These are phyloP conservation scores for Musca domestica DNA, from an alignment of 1,140 invertebrate genomes.

Conservation along the genomic window DNA sequence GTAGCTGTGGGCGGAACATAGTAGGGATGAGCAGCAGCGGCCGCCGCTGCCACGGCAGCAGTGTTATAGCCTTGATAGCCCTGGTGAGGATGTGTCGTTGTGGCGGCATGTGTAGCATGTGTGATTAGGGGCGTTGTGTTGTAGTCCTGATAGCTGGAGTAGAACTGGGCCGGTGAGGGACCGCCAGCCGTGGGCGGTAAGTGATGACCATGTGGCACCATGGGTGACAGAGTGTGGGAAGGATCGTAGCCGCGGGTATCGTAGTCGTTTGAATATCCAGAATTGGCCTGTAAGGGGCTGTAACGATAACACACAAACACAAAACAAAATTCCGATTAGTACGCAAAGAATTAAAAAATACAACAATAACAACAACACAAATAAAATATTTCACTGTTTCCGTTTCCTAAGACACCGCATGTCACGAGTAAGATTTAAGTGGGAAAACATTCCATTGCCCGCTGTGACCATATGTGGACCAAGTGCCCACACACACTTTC, in stretches of 20 bases:
- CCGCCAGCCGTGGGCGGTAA: conserved; percentile 22
- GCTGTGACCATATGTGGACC: conserved; percentile 23
- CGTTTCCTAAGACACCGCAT: background rate
- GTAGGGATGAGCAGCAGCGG: conserved; percentile 1
- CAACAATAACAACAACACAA: background rate
- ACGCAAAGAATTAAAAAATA: background rate
- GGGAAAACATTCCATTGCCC: background rate
- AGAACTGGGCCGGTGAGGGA: conserved; percentile 29
- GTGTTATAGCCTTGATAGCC: conserved; percentile 13
- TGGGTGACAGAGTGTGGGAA: background rate
- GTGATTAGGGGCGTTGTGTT: conserved; percentile 4
- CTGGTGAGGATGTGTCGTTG: conserved; percentile 28
- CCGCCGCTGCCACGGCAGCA: background rate
- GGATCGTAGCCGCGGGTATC: conserved; percentile 21
- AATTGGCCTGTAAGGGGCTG: conserved; percentile 17
- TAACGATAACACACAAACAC: conserved; percentile 1
- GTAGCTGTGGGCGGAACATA: conserved; percentile 19
- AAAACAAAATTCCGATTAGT: background rate
- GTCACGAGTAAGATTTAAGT: background rate
- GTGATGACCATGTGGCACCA: conserved; percentile 24
- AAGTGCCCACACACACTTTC: conserved; percentile 1
- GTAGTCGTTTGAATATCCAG: conserved; percentile 23
- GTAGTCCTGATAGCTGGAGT: conserved; percentile 41
- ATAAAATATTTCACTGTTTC: background rate
- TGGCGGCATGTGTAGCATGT: conserved; percentile 6